These are phyloP conservation scores for Cecidostiba fungosa DNA, from an alignment of 2,888 invertebrate species.

Conservation along the genomic window DNA sequence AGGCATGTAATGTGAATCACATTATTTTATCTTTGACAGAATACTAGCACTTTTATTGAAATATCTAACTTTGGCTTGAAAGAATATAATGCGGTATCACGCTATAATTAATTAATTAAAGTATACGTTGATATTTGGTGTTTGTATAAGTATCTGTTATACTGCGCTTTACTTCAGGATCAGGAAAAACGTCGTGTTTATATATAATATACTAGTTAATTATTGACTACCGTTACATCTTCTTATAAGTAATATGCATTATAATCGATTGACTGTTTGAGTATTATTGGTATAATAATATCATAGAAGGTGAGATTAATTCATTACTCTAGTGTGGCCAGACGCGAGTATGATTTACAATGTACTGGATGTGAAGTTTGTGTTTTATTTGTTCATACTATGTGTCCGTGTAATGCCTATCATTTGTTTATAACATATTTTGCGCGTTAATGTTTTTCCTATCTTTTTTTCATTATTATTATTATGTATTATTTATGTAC, in stretches of 20 bases:
- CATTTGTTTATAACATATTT: constrained; percentile 37
- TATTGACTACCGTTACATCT: constrained; percentile 74
- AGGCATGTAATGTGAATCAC: neutral
- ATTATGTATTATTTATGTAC: constrained; percentile 15
- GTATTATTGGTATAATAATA: constrained; percentile 53
- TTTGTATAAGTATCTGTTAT: constrained; percentile 56
- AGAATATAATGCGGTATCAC: constrained; percentile 5
- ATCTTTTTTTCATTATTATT: neutral
- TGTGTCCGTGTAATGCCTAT: neutral
- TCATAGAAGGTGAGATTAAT: constrained; percentile 44
- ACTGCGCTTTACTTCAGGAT: constrained; percentile 59
- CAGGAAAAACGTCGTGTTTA: constrained; percentile 62
- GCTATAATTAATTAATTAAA: neutral
- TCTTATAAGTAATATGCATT: constrained; percentile 61
- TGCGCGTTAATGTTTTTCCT: constrained; percentile 27
- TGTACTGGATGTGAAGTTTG: constrained; percentile 25
- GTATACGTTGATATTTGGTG: constrained; percentile 41
- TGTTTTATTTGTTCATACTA: constrained; percentile 24
- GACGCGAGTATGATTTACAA: constrained; percentile 50
- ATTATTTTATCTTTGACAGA: neutral
- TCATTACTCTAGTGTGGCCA: constrained; percentile 38
- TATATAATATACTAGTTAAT: constrained; percentile 62
- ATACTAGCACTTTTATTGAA: neutral
- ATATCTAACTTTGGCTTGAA: neutral
- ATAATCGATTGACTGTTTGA: constrained; percentile 59